Percentiles rank a stretch among this genome's conserved stretches.
phyloP scores from a whole-genome alignment of 2,797 vertebrate species.

The Lagocephalus sceleratus region DNA sequence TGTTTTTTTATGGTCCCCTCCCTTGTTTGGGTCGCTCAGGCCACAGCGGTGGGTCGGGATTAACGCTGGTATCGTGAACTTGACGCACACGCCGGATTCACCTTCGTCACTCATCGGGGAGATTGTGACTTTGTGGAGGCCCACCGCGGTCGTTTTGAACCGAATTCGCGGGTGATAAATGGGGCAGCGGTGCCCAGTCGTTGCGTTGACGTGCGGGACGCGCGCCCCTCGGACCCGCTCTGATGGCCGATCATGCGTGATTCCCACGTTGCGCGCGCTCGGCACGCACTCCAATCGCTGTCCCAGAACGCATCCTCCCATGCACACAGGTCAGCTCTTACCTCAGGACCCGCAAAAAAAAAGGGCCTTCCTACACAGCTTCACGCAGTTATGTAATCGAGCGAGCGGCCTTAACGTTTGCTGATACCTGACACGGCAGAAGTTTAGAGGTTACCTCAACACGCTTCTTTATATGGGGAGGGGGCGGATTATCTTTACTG shows the following conservation, averaged over 20 bases:
- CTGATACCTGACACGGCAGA: slow-evolving; percentile 41
- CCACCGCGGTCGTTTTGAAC: too few relatives aligned
- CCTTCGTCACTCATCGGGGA: slow-evolving; percentile 32
- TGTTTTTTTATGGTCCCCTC: slow-evolving; percentile 2
- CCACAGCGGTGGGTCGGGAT: slow-evolving; percentile 17
- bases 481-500: too few relatives aligned
- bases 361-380: slow-evolving; percentile 44
- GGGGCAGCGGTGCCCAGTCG: too few relatives aligned
- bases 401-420: slow-evolving; percentile 56
- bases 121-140: slow-evolving; percentile 7
- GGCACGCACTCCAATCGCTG: slow-evolving; percentile 6
- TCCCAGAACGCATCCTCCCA: slow-evolving; percentile 16
- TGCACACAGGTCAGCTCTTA: slow-evolving; percentile 43
- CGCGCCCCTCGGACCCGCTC: slow-evolving; percentile 21
- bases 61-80: slow-evolving; percentile 39
- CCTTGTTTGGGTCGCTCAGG: slow-evolving; percentile 6
- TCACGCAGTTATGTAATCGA: slow-evolving; percentile 56
- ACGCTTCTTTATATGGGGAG: too few relatives aligned
- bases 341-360: slow-evolving; percentile 38
- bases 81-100: slow-evolving; percentile 32
- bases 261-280: not conserved
- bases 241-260: slow-evolving; percentile 26
- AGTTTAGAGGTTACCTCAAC: slow-evolving; percentile 35
- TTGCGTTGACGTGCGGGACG: slow-evolving; percentile 20
- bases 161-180: too few relatives aligned